Conservation (phyloP, 1,140 invertebrate genomes). For the Rhyacophila brunnea region DNA sequence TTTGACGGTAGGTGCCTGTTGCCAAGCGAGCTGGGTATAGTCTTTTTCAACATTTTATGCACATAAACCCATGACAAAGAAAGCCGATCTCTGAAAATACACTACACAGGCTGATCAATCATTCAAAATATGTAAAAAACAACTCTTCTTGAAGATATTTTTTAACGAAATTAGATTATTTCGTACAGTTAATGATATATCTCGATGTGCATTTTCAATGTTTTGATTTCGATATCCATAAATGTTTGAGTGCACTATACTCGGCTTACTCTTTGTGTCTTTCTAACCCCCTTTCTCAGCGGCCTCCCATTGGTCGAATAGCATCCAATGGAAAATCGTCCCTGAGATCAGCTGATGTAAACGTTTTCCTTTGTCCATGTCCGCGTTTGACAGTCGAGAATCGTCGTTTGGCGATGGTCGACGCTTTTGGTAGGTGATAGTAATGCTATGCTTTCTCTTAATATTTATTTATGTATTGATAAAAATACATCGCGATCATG, state of each 20-base stretch:
- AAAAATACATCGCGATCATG: too few species aligned
- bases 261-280: background rate
- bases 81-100: constrained; percentile 2
- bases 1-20: constrained; percentile 3
- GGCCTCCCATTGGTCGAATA: background rate
- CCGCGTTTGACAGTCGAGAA: background rate
- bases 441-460: too few species aligned
- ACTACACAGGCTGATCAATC: background rate
- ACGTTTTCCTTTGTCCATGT: background rate
- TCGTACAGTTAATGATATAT: background rate
- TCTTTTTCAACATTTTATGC: background rate
- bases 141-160: too few species aligned
- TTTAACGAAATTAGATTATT: too few species aligned
- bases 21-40: background rate
- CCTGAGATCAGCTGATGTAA: background rate
- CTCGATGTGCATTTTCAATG: background rate
- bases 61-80: background rate
- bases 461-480: too few species aligned
- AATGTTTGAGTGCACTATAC: background rate
- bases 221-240: background rate
- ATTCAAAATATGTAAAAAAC: too few species aligned
- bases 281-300: background rate
- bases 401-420: too few species aligned
- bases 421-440: too few species aligned
- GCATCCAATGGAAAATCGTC: background rate